phyloP scores from a whole-genome alignment of 2,113 vertebrate species.

The Parotia lawesii region DNA sequence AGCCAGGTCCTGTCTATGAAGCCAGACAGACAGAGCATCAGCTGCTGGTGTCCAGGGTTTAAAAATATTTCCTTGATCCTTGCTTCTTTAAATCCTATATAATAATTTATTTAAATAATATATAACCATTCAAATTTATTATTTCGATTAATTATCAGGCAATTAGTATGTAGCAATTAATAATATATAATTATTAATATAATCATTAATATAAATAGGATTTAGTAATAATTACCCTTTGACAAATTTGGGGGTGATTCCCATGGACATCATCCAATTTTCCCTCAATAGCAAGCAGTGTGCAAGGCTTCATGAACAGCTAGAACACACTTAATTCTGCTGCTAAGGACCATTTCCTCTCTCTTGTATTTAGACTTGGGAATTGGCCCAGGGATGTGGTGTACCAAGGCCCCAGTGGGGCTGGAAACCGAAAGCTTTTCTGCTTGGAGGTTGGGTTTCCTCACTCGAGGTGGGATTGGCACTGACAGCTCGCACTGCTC shows the following conservation, averaged over 20 bases:
- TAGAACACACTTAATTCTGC: not conserved
- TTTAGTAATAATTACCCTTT: not conserved
- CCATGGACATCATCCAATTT: fast-evolving
- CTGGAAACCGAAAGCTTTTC: not conserved
- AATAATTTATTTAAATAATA: not conserved
- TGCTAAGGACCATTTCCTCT: not conserved
- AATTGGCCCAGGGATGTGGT: not conserved
- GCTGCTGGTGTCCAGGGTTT: not conserved
- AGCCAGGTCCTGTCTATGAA: not conserved
- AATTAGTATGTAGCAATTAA: not conserved
- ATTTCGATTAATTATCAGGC: not conserved
- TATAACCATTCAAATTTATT: not conserved
- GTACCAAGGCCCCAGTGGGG: fast-evolving
- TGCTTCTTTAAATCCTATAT: not conserved
- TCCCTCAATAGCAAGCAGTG: not conserved
- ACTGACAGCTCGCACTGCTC: not conserved
- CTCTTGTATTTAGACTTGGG: not conserved
- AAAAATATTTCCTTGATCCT: not conserved
- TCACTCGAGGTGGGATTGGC: not conserved
- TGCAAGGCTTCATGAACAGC: not conserved
- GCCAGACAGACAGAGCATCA: not conserved
- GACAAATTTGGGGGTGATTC: not conserved
- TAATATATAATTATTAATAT: not conserved
- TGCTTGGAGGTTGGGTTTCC: not conserved
- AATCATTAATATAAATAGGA: not conserved